A percentile compares a stretch with the other conserved stretches of the same genome.
These are phyloP conservation scores for Rosalia funebris DNA, from an alignment of 2,888 invertebrate genomes.

Conservation along the genomic window DNA sequence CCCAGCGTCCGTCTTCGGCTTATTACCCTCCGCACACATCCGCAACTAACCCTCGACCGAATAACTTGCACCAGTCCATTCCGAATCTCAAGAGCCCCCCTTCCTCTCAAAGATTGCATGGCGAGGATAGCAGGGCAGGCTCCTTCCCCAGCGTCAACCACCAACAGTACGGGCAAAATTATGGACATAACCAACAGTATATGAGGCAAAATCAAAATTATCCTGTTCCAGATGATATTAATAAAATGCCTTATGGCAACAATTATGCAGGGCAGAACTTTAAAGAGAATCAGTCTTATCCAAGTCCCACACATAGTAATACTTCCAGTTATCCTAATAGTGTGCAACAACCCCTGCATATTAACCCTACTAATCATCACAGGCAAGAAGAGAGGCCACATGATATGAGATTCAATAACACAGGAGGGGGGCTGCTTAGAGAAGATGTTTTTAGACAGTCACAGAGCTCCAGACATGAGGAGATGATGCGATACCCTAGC, in stretches of 20 bases:
- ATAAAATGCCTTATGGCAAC: slow-evolving; percentile 42
- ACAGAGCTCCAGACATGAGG: slow-evolving; percentile 55
- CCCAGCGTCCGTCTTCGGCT: slow-evolving; percentile 70
- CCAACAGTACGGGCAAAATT: slow-evolving; percentile 39
- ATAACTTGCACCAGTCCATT: slow-evolving; percentile 62
- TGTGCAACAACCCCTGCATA: slow-evolving; percentile 52
- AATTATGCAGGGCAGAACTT: slow-evolving; percentile 35
- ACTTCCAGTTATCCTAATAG: slow-evolving; percentile 46
- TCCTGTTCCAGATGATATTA: slow-evolving; percentile 39
- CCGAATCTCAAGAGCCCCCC: slow-evolving; percentile 64
- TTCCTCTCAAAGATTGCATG: slow-evolving; percentile 49
- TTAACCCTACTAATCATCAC: too few species aligned
- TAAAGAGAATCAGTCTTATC: slow-evolving; percentile 48
- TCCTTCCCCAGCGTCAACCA: slow-evolving; percentile 56
- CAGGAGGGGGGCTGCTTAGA: slow-evolving; percentile 53
- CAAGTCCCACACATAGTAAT: slow-evolving; percentile 53
- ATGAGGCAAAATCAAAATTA: slow-evolving; percentile 44
- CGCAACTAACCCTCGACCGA: slow-evolving; percentile 45
- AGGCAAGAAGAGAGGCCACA: slow-evolving; percentile 39
- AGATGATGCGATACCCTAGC: slow-evolving; percentile 59
- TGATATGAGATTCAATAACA: slow-evolving; percentile 50
- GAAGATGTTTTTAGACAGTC: slow-evolving; percentile 60
- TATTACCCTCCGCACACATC: slow-evolving; percentile 62
- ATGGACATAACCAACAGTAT: slow-evolving; percentile 28
- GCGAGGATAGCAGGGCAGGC: slow-evolving; percentile 52